Conservation (phyloP, 2,888 invertebrate genomes). For the Diplolepis rosae region DNA sequence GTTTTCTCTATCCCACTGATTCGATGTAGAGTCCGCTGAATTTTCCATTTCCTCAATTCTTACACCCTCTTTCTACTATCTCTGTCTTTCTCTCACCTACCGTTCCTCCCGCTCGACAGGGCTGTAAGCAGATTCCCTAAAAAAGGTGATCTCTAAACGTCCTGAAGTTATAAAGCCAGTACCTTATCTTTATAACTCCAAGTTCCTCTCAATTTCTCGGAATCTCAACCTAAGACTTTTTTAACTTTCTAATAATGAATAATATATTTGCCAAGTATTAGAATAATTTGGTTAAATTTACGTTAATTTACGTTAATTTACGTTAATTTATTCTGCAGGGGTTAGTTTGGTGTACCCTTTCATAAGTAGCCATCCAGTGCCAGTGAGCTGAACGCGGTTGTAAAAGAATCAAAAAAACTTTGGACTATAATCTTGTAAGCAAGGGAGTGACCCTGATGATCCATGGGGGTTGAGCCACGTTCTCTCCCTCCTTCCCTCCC, state of each 20-base stretch:
- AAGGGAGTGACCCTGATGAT: conserved; percentile 31
- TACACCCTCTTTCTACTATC: conserved; percentile 46
- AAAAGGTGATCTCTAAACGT: neutral
- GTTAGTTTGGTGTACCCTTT: neutral
- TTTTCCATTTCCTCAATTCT: conserved; percentile 69
- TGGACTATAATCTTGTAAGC: conserved; percentile 11
- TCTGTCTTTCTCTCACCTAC: conserved; percentile 26
- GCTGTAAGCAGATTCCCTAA: conserved; percentile 21
- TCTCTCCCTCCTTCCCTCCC: neutral
- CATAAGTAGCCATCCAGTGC: neutral
- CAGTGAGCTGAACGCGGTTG: conserved; percentile 10
- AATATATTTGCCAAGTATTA: neutral
- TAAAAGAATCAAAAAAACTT: conserved; percentile 19
- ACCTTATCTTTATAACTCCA: too few species aligned
- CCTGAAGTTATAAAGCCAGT: too few species aligned
- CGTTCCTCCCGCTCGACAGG: neutral
- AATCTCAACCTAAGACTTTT: too few species aligned
- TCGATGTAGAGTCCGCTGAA: conserved; percentile 53
- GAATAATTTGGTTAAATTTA: neutral
- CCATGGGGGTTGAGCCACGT: conserved; percentile 20
- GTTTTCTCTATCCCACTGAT: conserved; percentile 55
- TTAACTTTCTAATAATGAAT: too few species aligned
- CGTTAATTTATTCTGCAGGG: conserved; percentile 1
- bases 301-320: neutral
- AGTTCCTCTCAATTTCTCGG: too few species aligned